Evolutionary conservation across 1,140 invertebrate species (phyloP), one percentile per base, ranked within the genome.

Genomic region (Dendrolimus punctatus): DNA sequence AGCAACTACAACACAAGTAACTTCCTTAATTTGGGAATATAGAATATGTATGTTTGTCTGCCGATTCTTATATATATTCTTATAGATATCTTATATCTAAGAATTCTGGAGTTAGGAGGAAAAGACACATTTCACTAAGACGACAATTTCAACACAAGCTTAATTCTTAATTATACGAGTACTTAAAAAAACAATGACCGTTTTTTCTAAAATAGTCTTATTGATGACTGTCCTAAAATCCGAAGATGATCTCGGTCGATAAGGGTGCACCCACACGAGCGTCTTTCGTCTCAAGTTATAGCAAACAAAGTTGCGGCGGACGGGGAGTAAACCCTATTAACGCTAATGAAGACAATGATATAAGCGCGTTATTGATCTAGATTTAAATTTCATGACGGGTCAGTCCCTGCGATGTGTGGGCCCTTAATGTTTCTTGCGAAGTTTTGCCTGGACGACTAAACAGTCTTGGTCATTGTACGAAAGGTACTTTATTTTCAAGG

Each of bases 341-440:
- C 80, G 77, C 73, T 86, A 86, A 86, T 86, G 80, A 86, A 86
- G 82, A 86, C 82, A 86, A 86, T 86, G 82, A 86, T 86, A 86
- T 84, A 86, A 83, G 82, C 80, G 76, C 72, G 79, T 83, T 85
- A 86, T 86, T 86, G 82, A 86, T 86, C 82, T 86, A 86, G 82
- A 86, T 86, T 86, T 84, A 84, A 86, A 86, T 86, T 86, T 86
- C 82, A 86, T 76, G 77, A 86, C 73, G 82, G 82, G 82, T 86
- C 80, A 86, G 83, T 84, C 80, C 79, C 77, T 76, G 65, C 76
- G 67, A 78, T 74, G 74, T 85, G 69, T 70, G 74, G 72, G 76
- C 74, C 82, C 80, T 86, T 86, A 86, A 86, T 86, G 82, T 68
- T 78, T 84, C 82, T 84, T 82, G 68, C 73, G 51, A 80, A 86